phyloP scores from a whole-genome alignment of 2,113 vertebrate species.

The Sus scrofa region T2T-Sscrofa CM000820.6:18703001-18703500 shows the following conservation, averaged over 20 bases:
- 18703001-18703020: background rate
- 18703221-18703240: background rate
- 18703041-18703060: background rate
- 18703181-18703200: background rate
- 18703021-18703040: constrained; percentile 1
- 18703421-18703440: background rate
- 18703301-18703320: background rate
- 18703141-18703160: background rate
- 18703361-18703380: background rate
- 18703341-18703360: background rate
- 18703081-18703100: constrained; percentile 22
- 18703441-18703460: background rate
- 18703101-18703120: background rate
- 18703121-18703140: background rate
- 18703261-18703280: background rate
- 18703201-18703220: background rate
- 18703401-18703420: background rate
- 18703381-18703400: background rate
- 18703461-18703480: background rate
- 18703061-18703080: background rate
- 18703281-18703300: background rate
- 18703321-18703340: background rate
- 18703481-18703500: background rate
- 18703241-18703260: background rate
- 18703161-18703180: background rate